These are phyloP conservation scores for Scolopax mira DNA, from an alignment of 2,113 vertebrate genomes.

Conservation along the genomic window DNA sequence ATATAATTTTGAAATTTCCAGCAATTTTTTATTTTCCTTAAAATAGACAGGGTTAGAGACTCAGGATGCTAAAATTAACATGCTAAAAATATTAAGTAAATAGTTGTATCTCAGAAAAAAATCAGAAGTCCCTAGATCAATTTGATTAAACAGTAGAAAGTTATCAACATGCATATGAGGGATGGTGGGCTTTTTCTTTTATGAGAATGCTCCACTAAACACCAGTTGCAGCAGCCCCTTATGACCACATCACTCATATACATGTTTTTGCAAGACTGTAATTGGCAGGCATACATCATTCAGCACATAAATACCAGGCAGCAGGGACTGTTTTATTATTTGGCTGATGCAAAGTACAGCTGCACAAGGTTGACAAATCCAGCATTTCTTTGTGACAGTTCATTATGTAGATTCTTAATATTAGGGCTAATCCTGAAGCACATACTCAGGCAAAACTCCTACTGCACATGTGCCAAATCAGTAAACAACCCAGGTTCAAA, in stretches of 20 bases:
- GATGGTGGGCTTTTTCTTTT: background rate
- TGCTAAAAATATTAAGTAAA: background rate
- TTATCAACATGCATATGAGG: background rate
- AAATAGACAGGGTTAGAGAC: background rate
- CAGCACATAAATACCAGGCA: conserved; percentile 1
- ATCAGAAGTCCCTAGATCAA: background rate
- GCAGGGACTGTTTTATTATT: background rate
- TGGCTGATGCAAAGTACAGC: conserved; percentile 2
- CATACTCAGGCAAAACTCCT: background rate
- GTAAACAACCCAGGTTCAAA: background rate
- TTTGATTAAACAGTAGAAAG: background rate
- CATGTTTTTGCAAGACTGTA: background rate
- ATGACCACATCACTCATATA: background rate
- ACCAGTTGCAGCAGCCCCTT: background rate
- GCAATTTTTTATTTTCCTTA: background rate
- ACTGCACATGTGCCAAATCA: background rate
- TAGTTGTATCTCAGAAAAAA: background rate
- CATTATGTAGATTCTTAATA: conserved; percentile 7
- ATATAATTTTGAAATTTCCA: background rate
- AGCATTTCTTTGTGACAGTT: conserved; percentile 21
- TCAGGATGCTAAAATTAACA: background rate
- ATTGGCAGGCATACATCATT: background rate
- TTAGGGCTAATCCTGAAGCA: background rate
- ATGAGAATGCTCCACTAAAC: background rate
- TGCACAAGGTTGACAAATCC: conserved; percentile 10